phyloP scores from a whole-genome alignment of 2,888 invertebrate species.

The Caenorhabditis afra region DNA sequence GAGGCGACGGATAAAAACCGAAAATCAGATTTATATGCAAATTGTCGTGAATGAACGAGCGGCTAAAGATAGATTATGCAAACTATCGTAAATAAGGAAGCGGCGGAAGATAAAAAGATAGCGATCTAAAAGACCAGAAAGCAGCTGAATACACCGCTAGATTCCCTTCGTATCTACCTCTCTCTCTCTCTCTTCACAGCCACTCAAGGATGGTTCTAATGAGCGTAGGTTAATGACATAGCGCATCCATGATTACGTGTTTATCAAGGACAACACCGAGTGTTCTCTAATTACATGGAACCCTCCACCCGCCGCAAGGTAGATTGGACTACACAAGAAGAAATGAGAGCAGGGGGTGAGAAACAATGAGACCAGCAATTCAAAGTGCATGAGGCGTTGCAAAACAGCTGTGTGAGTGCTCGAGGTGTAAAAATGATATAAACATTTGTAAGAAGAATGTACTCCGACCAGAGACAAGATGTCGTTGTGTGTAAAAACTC shows the following conservation, averaged over 20 bases:
- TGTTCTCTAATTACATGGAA: conserved; percentile 17
- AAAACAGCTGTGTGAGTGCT: too few relatives aligned
- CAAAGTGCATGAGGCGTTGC: neutral
- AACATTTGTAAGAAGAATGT: conserved; percentile 1
- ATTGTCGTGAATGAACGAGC: conserved; percentile 19
- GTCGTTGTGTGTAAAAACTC: conserved; percentile 34
- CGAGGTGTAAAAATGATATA: conserved; percentile 22
- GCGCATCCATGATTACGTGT: conserved; percentile 25
- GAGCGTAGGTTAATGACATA: conserved; percentile 12
- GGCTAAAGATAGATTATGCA: conserved; percentile 27
- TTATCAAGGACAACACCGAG: conserved; percentile 19
- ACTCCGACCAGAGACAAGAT: conserved; percentile 19
- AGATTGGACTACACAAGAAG: too few relatives aligned
- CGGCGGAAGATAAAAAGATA: conserved; percentile 36
- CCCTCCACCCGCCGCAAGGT: neutral
- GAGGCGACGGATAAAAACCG: neutral
- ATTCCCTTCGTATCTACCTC: neutral
- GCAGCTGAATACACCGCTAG: conserved; percentile 4
- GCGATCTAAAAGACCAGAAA: conserved; percentile 30
- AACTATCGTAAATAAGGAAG: conserved; percentile 34
- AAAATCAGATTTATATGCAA: conserved; percentile 29
- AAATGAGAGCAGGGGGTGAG: neutral
- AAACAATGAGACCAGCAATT: neutral
- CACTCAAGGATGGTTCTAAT: neutral
- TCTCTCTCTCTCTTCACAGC: neutral